Base-by-base conservation (phyloP, 2,113 vertebrate genomes). In the Azemiops feae region DNA sequence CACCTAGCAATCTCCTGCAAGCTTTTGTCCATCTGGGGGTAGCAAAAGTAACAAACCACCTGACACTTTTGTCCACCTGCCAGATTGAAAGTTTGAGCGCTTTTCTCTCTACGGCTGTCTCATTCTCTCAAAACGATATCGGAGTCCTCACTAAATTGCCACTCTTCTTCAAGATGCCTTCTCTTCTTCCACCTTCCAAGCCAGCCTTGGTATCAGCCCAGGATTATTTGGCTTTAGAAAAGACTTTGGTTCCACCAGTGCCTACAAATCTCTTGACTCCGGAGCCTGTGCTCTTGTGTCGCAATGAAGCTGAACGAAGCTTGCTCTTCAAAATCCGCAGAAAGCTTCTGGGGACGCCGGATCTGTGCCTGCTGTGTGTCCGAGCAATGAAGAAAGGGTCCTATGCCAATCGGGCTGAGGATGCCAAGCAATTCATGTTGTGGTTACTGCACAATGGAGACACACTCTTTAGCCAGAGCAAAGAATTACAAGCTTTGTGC, bases 371-470 rank as follows among this genome's bases (percentile, higher is more conserved):
- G 94, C 53, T 97, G 45, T 97, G 98, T 1, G 10, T 98, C 85
- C 95, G 94, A 55, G 95, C 96, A 0, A 96, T 98, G 92, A 95
- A 97, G n/a, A 89, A 0, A 2, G 94, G 92, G 0, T 0, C 0
- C 5, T 98, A 97, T 34, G 92, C 14, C 0, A 96, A 93, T n/a
- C 52, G 87, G 92, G 20, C 0, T 0, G 57, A 92, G 0, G 93
- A 98, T 55, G 96, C 69, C 23, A 92, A 97, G 69, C 96, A 95
- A 89, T 96, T 97, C 74, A 98, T 98, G 98, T 96, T 96, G 50
- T 98, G 98, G 98, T 97, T 98, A 91, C 95, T 98, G 93, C 95
- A 94, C 85, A 96, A 98, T 0, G 98, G 98, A 45, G 95, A 95
- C 0, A 4, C 96, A 50, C 96, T 98, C 60, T 98, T 98, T 94